Conservation (phyloP, 1,140 invertebrate species). For the Teleogryllus occipitalis region DNA sequence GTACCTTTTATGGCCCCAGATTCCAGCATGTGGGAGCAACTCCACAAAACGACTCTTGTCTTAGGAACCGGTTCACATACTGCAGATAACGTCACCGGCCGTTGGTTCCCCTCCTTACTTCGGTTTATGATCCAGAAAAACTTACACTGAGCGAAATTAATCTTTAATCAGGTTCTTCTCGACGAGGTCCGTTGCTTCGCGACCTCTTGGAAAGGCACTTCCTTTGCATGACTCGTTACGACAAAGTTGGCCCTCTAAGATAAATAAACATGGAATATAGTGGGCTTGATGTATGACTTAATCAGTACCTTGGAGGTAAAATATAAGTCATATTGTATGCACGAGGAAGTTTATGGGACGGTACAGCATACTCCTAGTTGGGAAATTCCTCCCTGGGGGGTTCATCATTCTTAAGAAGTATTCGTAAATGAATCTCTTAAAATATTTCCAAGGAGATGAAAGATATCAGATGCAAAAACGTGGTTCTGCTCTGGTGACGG, state of each 20-base stretch:
- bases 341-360: neutral
- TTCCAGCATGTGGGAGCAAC: neutral
- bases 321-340: neutral
- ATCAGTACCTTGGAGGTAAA: neutral
- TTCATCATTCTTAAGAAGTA: neutral
- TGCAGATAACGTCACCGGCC: neutral
- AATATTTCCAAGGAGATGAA: too few species aligned
- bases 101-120: constrained; percentile 3
- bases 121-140: neutral
- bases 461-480: too few species aligned
- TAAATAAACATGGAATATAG: neutral
- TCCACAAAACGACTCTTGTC: neutral
- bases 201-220: neutral
- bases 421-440: too few species aligned
- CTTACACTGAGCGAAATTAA: neutral
- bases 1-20: neutral
- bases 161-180: constrained; percentile 1
- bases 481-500: too few species aligned
- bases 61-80: neutral
- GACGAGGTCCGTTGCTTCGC: neutral
- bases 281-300: neutral
- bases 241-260: neutral
- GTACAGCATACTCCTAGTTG: neutral
- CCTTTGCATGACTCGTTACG: neutral
- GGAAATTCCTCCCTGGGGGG: neutral